Conservation (phyloP, 2,113 vertebrate genomes). For the Isichthys henryi region DNA sequence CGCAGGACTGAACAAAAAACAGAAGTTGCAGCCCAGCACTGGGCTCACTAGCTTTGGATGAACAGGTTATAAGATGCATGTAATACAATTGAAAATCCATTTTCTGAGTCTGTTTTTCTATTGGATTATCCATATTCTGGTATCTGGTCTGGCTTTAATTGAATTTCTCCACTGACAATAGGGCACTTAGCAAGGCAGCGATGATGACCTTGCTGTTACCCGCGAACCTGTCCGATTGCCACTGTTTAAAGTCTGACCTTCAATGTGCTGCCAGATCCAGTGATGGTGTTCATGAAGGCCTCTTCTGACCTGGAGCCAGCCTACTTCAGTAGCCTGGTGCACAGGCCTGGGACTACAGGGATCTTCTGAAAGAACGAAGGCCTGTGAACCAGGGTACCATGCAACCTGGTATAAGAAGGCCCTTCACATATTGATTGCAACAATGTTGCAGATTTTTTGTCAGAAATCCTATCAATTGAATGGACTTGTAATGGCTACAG, state of each 20-base stretch:
- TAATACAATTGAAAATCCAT: conserved; percentile 14
- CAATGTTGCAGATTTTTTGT: background rate
- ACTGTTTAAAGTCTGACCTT: conserved; percentile 36
- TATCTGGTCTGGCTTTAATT: conserved; percentile 19
- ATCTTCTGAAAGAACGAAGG: background rate
- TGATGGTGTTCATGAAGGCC: conserved; percentile 39
- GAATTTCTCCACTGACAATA: conserved; percentile 9
- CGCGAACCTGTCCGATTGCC: background rate
- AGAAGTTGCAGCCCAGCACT: background rate
- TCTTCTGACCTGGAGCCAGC: conserved; percentile 39
- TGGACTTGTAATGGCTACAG: background rate
- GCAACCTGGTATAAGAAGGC: background rate
- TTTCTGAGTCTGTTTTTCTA: background rate
- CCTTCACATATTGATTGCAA: background rate
- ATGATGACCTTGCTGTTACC: background rate
- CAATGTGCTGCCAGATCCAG: conserved; percentile 51
- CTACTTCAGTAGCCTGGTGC: conserved; percentile 33
- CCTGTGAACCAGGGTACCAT: background rate
- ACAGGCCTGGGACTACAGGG: conserved; percentile 18
- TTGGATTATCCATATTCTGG: conserved; percentile 3
- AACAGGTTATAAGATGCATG: background rate
- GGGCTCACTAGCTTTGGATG: background rate
- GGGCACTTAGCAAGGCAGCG: background rate
- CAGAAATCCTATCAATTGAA: background rate
- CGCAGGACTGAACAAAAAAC: background rate